phyloP scores from a whole-genome alignment of 2,797 vertebrate species.

The Florisuga fusca region DNA sequence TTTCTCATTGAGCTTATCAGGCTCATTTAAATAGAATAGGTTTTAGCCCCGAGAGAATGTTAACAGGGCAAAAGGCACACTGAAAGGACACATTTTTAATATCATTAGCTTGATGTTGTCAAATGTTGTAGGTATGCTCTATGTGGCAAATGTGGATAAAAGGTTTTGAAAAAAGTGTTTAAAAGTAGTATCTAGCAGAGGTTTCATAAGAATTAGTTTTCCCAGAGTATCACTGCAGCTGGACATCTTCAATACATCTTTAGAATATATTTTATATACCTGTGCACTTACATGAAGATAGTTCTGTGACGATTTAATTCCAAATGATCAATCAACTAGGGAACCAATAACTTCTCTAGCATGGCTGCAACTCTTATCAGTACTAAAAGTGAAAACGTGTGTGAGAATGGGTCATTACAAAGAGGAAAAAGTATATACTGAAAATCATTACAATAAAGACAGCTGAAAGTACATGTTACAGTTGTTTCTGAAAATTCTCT shows the following conservation, averaged over 20 bases:
- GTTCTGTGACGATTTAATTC: background rate
- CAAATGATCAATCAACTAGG: background rate
- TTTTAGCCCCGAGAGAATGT: background rate
- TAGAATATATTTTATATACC: background rate
- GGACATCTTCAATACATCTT: background rate
- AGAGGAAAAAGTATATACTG: background rate
- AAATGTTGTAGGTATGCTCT: background rate
- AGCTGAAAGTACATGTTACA: background rate
- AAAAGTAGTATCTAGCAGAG: background rate
- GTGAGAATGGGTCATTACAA: background rate
- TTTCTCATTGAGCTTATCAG: background rate
- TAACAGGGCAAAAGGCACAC: background rate
- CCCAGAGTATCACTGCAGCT: background rate
- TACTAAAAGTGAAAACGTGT: background rate
- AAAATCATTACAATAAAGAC: background rate
- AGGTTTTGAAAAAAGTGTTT: background rate
- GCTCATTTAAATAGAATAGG: background rate
- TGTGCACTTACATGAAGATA: background rate
- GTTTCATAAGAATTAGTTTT: background rate
- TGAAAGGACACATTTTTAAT: background rate
- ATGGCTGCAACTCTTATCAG: background rate
- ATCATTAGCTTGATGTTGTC: background rate
- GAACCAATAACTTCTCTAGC: background rate
- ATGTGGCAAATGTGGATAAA: background rate
- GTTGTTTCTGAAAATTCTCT: background rate